Evolutionary conservation across 2,888 invertebrate species (phyloP), one percentile per base, ranked within the genome.

Genomic region (Lasius platythorax): DNA sequence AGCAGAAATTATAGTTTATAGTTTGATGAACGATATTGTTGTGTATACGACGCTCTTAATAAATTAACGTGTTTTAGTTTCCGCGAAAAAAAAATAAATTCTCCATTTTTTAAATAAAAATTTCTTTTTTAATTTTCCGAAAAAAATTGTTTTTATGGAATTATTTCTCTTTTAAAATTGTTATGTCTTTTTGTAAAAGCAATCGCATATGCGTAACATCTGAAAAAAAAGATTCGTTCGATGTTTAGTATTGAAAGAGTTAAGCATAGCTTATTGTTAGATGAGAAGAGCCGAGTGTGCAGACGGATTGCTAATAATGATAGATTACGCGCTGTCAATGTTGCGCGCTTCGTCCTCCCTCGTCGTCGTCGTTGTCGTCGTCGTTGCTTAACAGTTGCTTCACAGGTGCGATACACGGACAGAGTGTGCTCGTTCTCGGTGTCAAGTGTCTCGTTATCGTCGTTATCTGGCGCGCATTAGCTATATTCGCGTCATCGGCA

Each of bases 371-470:
- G 23, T 23, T 23, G 23, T 23, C 23, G 53, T 37, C 37, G 12
- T 61, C n/a, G 61, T 79, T 70, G 78, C 85, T 87, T 85, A 85
- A 89, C 87, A 85, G 84, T 89, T 78, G 84, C 70, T 75, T 63
- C 28, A 40, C 82, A 84, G 84, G 82, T 70, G 83, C 63, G 73
- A 37, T 66, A 33, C 56, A 64, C 61, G 33, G 2, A 43, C 12
- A 33, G 66, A 78, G 84, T 76, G 89, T 46, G 81, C 78, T 79
- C 85, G 81, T 89, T 89, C 84, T 53, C 66, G 23, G 82, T 64
- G 89, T 85, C 86, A 79, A 84, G 89, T 85, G 85, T 82, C 89
- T 86, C 87, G 87, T 89, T 89, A 89, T 89, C 89, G 67, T 85
- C 66, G 89, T 89, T 89, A 89, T 89, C 89, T 72, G 58, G 61